Evolutionary conservation across 2,113 vertebrate genomes (phyloP).

Genomic region (Tragelaphus buxtoni): DNA sequence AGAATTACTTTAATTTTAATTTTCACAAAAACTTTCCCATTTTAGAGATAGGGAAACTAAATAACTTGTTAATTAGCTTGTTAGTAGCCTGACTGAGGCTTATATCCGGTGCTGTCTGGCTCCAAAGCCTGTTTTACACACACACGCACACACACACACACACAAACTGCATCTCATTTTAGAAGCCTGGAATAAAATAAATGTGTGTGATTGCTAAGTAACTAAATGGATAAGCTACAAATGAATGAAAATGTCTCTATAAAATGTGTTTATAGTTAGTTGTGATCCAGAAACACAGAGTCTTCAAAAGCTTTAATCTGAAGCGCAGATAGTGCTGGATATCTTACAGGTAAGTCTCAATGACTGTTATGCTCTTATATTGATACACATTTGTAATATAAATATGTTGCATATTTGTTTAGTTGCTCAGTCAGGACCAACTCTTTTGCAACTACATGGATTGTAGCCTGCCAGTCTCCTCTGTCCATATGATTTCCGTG

Average conservation of each 20-base stretch:
- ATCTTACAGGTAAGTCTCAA: not conserved
- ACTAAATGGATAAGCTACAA: not conserved
- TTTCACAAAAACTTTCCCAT: not conserved
- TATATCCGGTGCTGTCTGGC: not conserved
- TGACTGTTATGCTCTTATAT: not conserved
- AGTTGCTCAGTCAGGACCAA: not conserved
- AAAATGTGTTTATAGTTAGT: not conserved
- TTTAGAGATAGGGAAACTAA: not conserved
- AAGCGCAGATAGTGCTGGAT: not conserved
- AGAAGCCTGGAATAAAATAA: not conserved
- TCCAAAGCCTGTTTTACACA: not conserved
- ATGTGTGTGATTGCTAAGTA: not conserved
- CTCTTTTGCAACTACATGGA: not conserved
- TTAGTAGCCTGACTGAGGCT: not conserved
- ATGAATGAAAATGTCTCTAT: not conserved
- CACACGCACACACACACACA: not conserved
- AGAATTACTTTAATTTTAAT: not conserved
- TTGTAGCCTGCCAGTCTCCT: not conserved
- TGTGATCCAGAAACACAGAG: not conserved
- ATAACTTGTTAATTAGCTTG: not conserved
- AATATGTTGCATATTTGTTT: not conserved
- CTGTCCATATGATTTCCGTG: not conserved
- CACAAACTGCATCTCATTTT: not conserved
- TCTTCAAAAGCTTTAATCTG: not conserved
- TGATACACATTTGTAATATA: not conserved